Conservation (phyloP, 1,140 invertebrate species). For the Philaenus spumarius region DNA sequence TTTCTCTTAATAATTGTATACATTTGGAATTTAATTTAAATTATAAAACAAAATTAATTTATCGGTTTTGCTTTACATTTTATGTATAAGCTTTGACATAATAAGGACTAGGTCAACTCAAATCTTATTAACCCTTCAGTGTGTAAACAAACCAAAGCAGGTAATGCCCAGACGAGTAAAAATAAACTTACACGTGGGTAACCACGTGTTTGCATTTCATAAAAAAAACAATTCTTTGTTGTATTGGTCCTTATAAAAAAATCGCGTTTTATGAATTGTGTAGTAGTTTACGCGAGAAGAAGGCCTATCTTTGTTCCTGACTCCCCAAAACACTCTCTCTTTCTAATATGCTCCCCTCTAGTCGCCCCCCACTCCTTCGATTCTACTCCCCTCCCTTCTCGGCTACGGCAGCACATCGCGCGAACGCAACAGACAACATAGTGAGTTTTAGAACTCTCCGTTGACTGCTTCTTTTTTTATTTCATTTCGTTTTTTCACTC, state of each 20-base stretch:
- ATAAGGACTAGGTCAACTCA: too few species aligned
- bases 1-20: too few species aligned
- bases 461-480: conserved; percentile 6
- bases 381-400: background rate
- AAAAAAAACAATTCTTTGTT: background rate
- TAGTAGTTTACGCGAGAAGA: conserved; percentile 2
- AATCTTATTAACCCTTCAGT: too few species aligned
- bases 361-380: conserved; percentile 4
- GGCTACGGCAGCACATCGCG: background rate
- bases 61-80: too few species aligned
- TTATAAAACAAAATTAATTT: too few species aligned
- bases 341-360: conserved; percentile 3
- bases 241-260: background rate
- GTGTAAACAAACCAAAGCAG: too few species aligned
- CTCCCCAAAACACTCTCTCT: conserved; percentile 17
- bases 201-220: background rate
- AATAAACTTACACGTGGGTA: background rate
- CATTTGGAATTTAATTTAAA: too few species aligned
- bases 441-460: conserved; percentile 10
- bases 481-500: conserved; percentile 10
- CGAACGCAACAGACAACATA: conserved; percentile 12
- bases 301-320: conserved; percentile 14
- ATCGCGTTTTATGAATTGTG: conserved; percentile 12
- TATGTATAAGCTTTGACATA: too few species aligned
- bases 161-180: too few species aligned